Evolutionary conservation across 2,113 vertebrate genomes (phyloP).

Genomic region (Oncorhynchus gorbuscha): DNA sequence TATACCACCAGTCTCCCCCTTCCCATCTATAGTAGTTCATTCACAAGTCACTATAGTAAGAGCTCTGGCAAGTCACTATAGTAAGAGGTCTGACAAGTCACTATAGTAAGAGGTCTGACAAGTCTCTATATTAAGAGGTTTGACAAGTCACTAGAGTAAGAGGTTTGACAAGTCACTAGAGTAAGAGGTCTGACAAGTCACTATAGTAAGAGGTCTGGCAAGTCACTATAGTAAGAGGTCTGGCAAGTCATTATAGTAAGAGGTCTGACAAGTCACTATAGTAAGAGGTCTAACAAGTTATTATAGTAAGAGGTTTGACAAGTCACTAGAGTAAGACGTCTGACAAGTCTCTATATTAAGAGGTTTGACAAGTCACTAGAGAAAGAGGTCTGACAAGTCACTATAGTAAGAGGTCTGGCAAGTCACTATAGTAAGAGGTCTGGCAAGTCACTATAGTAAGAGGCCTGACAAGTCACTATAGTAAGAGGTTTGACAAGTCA

Average conservation of each 20-base stretch:
- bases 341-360: slow-evolving; percentile 17
- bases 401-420: not conserved
- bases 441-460: slow-evolving; percentile 15
- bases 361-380: slow-evolving; percentile 13
- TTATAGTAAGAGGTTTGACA: too few relatives aligned
- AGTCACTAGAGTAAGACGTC: slow-evolving; percentile 30
- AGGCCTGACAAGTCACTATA: slow-evolving; percentile 22
- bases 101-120: slow-evolving; percentile 27
- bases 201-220: not conserved
- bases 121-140: too few relatives aligned
- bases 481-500: too few relatives aligned
- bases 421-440: too few relatives aligned
- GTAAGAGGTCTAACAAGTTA: slow-evolving; percentile 36
- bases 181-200: too few relatives aligned
- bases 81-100: slow-evolving; percentile 31
- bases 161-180: slow-evolving; percentile 1
- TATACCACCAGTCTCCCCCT: not conserved
- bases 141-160: slow-evolving; percentile 19
- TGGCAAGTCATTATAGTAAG: slow-evolving; percentile 16
- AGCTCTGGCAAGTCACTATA: slow-evolving; percentile 18
- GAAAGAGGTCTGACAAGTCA: slow-evolving; percentile 37
- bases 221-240: slow-evolving; percentile 35
- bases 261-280: slow-evolving; percentile 18
- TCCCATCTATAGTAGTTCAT: not conserved
- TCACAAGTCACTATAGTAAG: slow-evolving; percentile 25